Evolutionary conservation across 2,888 invertebrate genomes (phyloP).

Genomic region (Agonopterix heracliana): DNA sequence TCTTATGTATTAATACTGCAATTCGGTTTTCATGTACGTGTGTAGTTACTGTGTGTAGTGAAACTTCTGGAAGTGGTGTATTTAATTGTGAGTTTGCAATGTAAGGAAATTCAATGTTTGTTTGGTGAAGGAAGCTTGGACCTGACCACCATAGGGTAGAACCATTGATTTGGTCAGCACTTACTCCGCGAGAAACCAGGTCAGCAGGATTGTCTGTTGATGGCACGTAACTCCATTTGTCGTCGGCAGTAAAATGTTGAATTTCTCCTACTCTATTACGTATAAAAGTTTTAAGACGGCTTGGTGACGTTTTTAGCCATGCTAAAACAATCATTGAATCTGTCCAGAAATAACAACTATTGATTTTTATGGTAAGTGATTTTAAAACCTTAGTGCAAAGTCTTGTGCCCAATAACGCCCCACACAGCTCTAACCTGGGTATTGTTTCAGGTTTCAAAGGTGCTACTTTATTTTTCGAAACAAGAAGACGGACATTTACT

Average conservation of each 20-base stretch:
- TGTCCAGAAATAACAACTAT: slow-evolving; percentile 4
- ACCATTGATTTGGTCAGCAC: slow-evolving; percentile 12
- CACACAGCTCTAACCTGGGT: slow-evolving; percentile 13
- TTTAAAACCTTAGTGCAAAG: slow-evolving; percentile 4
- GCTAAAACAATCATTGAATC: slow-evolving; percentile 24
- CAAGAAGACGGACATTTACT: slow-evolving; percentile 1
- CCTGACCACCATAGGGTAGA: slow-evolving; percentile 20
- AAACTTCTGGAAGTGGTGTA: not conserved
- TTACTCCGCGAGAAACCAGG: slow-evolving; percentile 19
- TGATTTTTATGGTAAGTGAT: not conserved
- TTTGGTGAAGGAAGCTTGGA: slow-evolving; percentile 13
- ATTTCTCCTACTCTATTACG: slow-evolving; percentile 22
- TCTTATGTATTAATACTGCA: slow-evolving; percentile 2
- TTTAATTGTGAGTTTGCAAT: not conserved
- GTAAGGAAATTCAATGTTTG: slow-evolving; percentile 1
- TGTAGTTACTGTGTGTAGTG: not conserved
- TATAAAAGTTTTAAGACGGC: slow-evolving; percentile 17
- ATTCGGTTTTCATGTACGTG: not conserved
- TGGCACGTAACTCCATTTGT: slow-evolving; percentile 21
- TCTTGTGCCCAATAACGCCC: slow-evolving; percentile 9
- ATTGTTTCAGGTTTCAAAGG: slow-evolving; percentile 12
- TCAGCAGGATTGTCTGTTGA: slow-evolving; percentile 21
- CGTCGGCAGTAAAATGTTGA: slow-evolving; percentile 14
- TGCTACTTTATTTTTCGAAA: slow-evolving; percentile 5
- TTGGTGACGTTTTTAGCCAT: slow-evolving; percentile 16